Conservation (phyloP, 2,797 vertebrate genomes). For the Enteromius radiatus region DNA sequence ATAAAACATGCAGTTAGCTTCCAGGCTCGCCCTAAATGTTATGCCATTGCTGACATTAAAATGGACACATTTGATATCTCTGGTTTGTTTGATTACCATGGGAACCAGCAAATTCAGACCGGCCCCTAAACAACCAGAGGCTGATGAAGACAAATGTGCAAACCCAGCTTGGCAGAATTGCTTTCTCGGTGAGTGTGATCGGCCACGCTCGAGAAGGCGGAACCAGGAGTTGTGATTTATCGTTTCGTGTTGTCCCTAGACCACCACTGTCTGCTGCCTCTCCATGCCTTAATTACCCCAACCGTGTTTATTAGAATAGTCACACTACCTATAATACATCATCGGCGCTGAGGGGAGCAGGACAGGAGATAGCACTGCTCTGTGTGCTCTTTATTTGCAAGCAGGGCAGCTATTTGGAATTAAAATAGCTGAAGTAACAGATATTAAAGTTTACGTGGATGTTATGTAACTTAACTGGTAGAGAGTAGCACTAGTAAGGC, state of each 20-base stretch:
- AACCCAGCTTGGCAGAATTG: constrained; percentile 85
- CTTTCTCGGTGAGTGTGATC: constrained; percentile 82
- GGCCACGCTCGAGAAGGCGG: constrained; percentile 79
- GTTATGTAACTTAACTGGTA: neutral
- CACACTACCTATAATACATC: constrained; percentile 75
- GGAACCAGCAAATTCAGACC: constrained; percentile 69
- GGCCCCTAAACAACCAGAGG: constrained; percentile 76
- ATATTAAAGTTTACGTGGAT: neutral
- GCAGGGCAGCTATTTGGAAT: neutral
- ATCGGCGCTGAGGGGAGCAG: constrained; percentile 54
- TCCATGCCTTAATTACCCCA: constrained; percentile 80
- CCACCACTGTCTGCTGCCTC: constrained; percentile 81
- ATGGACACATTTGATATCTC: constrained; percentile 62
- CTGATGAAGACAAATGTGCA: constrained; percentile 87
- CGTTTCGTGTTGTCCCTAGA: constrained; percentile 78
- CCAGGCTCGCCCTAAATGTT: constrained; percentile 49
- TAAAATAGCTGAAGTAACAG: constrained; percentile 9
- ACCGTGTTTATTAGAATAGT: constrained; percentile 80
- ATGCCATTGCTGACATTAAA: constrained; percentile 60
- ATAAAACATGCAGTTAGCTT: constrained; percentile 49
- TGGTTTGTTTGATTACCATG: constrained; percentile 74
- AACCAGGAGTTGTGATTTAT: constrained; percentile 83
- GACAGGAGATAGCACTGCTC: constrained; percentile 57
- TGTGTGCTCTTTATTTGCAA: constrained; percentile 71
- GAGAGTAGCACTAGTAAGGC: neutral